phyloP scores from a whole-genome alignment of 2,888 invertebrate species.

The Selenia dentaria region DNA sequence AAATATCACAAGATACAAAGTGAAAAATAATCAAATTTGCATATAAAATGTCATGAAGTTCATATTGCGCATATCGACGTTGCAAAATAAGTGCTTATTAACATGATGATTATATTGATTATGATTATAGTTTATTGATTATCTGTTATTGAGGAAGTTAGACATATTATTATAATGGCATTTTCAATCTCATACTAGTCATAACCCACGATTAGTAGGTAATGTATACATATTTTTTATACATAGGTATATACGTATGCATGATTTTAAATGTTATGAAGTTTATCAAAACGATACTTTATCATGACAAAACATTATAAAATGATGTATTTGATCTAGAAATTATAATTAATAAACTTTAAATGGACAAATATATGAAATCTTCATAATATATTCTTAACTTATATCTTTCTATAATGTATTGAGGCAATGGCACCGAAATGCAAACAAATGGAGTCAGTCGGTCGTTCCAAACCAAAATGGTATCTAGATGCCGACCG shows the following conservation, averaged over 20 bases:
- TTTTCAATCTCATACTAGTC: not conserved
- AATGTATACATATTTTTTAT: too few species aligned
- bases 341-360: too few species aligned
- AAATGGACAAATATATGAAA: too few species aligned
- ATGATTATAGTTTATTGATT: not conserved
- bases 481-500: constrained; percentile 48
- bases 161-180: constrained; percentile 1
- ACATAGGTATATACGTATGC: too few species aligned
- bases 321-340: too few species aligned
- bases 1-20: constrained; percentile 17
- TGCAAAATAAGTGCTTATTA: constrained; percentile 6
- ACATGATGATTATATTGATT: constrained; percentile 7
- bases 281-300: too few species aligned
- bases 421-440: constrained; percentile 35
- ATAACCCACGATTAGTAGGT: too few species aligned
- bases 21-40: constrained; percentile 28
- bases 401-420: constrained; percentile 4
- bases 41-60: constrained; percentile 26
- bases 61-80: constrained; percentile 11
- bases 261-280: too few species aligned
- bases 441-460: constrained; percentile 42
- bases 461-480: constrained; percentile 44
- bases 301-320: too few species aligned
- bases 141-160: constrained; percentile 11
- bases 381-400: too few species aligned